Evolutionary conservation across 2,888 invertebrate genomes (phyloP), one percentile per base, ranked within the genome.

Genomic region (Oligia latruncula): DNA sequence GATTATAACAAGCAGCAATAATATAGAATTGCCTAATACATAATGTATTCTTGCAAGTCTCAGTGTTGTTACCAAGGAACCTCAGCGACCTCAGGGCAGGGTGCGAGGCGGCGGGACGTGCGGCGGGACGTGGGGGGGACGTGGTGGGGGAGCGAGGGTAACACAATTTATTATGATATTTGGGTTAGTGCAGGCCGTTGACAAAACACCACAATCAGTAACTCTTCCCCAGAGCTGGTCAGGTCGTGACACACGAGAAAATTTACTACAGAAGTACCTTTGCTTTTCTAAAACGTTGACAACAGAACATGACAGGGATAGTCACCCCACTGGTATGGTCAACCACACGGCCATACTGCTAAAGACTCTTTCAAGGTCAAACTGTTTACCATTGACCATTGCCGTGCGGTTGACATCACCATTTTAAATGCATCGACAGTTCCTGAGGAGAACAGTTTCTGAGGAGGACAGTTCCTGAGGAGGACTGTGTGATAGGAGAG

Each of bases 121-220:
- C 2, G 52, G 55, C 17, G 43, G 17, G 29, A 29, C 29, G 29
- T 3, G 1, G 52, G 55, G 13, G 52, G 17, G 8, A 0, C 11
- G 17, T 29, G 49, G 4, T 23, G 40, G 4, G 17, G 20, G 52
- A 3, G 66, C 23, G 4, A 11, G n/a, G 52, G 15, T 70, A 73
- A 84, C 71, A 66, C 62, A 75, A 83, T 84, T 80, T 84, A 67
- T 80, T 76, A 64, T 67, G 52, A 76, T 84, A 76, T 84, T 80
- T 71, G 71, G 66, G 81, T 77, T 80, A 77, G 17, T 74, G 81
- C 81, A 80, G 58, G 66, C 62, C n/a, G 66, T 67, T 76, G 75
- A 80, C 80, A 64, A 83, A 79, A 75, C 17, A 80, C 62, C 40
- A 79, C 62, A 73, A 64, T 80, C 70, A 65, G 74, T 84, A 75